A percentile compares a stretch with the other conserved stretches of the same genome.
These are phyloP conservation scores for Ennomos quercinarius DNA, from an alignment of 2,888 invertebrate genomes.

Conservation along the genomic window DNA sequence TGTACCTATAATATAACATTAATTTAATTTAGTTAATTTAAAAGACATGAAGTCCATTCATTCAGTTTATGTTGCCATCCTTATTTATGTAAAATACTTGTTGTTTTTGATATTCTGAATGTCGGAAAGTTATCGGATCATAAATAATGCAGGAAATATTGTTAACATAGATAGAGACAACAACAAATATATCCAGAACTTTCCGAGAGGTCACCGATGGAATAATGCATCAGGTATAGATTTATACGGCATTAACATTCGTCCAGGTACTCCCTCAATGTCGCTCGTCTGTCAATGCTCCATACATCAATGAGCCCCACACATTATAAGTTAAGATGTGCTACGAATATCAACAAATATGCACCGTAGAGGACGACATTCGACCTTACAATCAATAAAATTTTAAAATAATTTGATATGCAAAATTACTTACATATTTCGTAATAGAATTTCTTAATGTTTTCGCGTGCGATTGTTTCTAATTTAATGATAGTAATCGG, in stretches of 20 bases:
- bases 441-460: constrained; percentile 38
- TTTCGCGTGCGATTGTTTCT: constrained; percentile 51
- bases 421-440: constrained; percentile 18
- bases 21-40: too few relatives aligned
- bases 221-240: constrained; percentile 56
- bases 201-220: constrained; percentile 54
- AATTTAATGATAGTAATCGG: constrained; percentile 63
- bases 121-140: constrained; percentile 38
- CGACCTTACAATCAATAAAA: constrained; percentile 47
- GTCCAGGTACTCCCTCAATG: constrained; percentile 63
- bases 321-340: constrained; percentile 48
- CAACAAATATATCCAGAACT: constrained; percentile 52
- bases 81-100: too few relatives aligned
- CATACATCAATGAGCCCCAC: constrained; percentile 51
- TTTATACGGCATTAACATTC: constrained; percentile 63
- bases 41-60: too few relatives aligned
- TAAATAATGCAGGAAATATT: constrained; percentile 49
- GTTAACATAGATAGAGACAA: constrained; percentile 36
- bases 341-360: constrained; percentile 56
- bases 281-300: constrained; percentile 64
- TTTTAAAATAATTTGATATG: constrained; percentile 4
- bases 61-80: too few relatives aligned
- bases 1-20: too few relatives aligned
- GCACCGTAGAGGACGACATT: constrained; percentile 46
- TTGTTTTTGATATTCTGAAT: constrained; percentile 18